Base-by-base conservation (phyloP, 2,797 vertebrate species). In the Cossypha niveicapilla region DNA sequence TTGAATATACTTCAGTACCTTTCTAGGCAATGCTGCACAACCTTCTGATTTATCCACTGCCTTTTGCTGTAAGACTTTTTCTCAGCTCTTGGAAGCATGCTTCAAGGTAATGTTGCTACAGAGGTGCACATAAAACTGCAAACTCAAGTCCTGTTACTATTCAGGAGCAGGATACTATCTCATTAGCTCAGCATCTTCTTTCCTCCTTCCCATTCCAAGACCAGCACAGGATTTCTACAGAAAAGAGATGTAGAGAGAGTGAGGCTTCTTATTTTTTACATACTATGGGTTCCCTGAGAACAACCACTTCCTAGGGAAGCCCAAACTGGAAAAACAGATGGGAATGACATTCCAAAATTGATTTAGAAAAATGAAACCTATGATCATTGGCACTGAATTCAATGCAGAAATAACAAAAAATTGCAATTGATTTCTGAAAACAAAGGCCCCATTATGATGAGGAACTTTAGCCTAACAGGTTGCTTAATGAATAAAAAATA, bases 371-470 rank as follows among this genome's bases (percentile, higher is more conserved):
- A 48, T 2, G 1, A 80, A 93, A 58, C 11, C n/a, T 73, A 25
- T 92, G 50, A 79, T 73, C n/a, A 77, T 45, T 65, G 44, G n/a
- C 13, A 5, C 34, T 8, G 24, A 89, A 10, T 89, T 87, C 68
- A 79, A 16, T 47, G 25, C 50, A 77, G 61, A 79, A 85, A 68
- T 80, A 32, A 82, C n/a, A 92, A 92, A 81, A 78, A 91, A 72
- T 87, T 93, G 63, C 34, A 72, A 72, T 75, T 93, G 84, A 30
- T 93, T 54, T 80, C 73, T 86, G 58, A 85, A 35, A 92, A 41
- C 9, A 1, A 1, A 86, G 62, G 30, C 27, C 56, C 39, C 22
- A 0, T 68, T 86, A 58, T 19, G 32, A 82, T 76, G 44, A 85
- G 23, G 60, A 92, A 28, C 41, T 53, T 16, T 17, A 88, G 44